Evolutionary conservation across 2,888 invertebrate genomes (phyloP).

Genomic region (Lissonota sp.): DNA sequence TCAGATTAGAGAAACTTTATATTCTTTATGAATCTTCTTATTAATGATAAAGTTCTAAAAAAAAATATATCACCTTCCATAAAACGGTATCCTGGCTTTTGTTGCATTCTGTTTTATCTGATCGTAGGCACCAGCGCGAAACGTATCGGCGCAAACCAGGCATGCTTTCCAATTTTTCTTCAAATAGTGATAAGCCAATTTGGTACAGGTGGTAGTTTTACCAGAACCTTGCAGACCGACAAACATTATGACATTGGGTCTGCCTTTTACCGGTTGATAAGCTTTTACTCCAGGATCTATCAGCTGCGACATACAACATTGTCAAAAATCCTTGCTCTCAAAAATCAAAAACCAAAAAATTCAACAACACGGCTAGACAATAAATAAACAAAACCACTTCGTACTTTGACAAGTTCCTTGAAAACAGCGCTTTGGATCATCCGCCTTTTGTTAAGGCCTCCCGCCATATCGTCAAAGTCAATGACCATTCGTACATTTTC

Average conservation of each 20-base stretch:
- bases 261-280: slow-evolving; percentile 97
- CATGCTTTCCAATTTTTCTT: slow-evolving; percentile 99
- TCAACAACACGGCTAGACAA: not conserved
- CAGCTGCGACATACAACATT: slow-evolving; percentile 86
- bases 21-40: no score
- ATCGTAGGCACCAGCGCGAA: slow-evolving; percentile 99
- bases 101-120: slow-evolving; percentile 99
- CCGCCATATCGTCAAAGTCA: slow-evolving; percentile 99
- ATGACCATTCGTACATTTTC: slow-evolving; percentile 96
- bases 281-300: slow-evolving; percentile 99
- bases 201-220: slow-evolving; percentile 99
- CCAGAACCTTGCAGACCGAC: slow-evolving; percentile 99
- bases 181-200: slow-evolving; percentile 99
- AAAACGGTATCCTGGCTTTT: slow-evolving; percentile 99
- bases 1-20: no score
- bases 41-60: no score
- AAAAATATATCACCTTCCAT: slow-evolving; percentile 91
- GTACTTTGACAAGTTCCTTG: slow-evolving; percentile 97
- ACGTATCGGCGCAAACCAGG: slow-evolving; percentile 99
- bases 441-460: slow-evolving; percentile 97
- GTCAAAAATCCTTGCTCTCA: slow-evolving; percentile 39
- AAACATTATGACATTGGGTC: slow-evolving; percentile 99
- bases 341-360: slow-evolving; percentile 37
- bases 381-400: slow-evolving; percentile 11
- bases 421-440: slow-evolving; percentile 99